These are phyloP conservation scores for Drosophila lacertosa DNA, from an alignment of 1,140 invertebrate species.

Conservation along the genomic window DNA sequence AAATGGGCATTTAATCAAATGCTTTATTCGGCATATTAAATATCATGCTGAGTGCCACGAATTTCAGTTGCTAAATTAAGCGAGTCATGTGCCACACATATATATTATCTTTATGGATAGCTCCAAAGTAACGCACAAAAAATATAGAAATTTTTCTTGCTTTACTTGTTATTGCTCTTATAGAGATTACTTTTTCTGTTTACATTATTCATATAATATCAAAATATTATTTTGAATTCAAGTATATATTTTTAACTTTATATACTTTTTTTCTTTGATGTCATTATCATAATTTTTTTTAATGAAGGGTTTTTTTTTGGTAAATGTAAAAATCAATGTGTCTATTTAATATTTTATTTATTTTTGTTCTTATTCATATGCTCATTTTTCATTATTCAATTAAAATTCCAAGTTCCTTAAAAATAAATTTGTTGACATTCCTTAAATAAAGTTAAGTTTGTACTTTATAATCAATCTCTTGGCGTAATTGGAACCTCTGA, in stretches of 20 bases:
- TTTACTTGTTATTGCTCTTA: neutral
- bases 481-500: neutral
- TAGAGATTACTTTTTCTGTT: neutral
- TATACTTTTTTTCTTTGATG: too few relatives aligned
- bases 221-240: too few relatives aligned
- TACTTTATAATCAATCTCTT: neutral
- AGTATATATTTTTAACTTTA: neutral
- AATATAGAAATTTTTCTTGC: neutral
- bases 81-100: slow-evolving; percentile 15
- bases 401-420: too few relatives aligned
- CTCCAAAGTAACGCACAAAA: neutral
- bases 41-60: slow-evolving; percentile 19
- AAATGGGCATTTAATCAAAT: slow-evolving; percentile 68
- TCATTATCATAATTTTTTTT: too few relatives aligned
- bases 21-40: slow-evolving; percentile 36
- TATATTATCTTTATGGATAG: slow-evolving; percentile 20
- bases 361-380: too few relatives aligned
- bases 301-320: too few relatives aligned
- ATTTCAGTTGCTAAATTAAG: slow-evolving; percentile 25
- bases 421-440: too few relatives aligned
- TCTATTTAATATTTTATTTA: too few relatives aligned
- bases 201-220: too few relatives aligned
- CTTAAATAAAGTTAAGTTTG: too few relatives aligned
- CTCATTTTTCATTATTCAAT: too few relatives aligned
- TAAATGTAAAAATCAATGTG: too few relatives aligned